Base-by-base conservation (phyloP, 2,888 invertebrate species). In the Steinernema scapterisci region DNA sequence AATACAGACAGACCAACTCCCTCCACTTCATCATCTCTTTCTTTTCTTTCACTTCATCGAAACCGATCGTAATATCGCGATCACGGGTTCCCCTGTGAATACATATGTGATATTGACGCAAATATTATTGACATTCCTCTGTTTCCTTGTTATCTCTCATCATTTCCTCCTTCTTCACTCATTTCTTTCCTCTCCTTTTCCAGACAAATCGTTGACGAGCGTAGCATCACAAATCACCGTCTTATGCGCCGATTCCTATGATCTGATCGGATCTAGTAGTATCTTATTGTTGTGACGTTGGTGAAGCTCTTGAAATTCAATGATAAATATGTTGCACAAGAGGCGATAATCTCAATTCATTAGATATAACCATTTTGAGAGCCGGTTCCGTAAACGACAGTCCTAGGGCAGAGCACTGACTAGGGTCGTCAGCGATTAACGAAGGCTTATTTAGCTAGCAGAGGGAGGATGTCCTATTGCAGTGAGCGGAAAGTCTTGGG, bases 51-150 rank as follows among this genome's bases (percentile, higher is more conserved):
- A 63, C 63, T 63, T 63, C 31, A 63, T 13, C 31, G 63, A 63
- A 63, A 63, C 63, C 19, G 63, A 63, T 63, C 63, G 63, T 13
- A 63, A 31, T 31, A 27, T 63, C 63, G 63, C 63, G 63, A 63
- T 63, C 63, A 63, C 63, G 63, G 63, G 63, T 63, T 25, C 63
- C 21, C 31, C 63, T 31, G 31, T 31, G 31, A 63, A 63, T 31
- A 54, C 6, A 54, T 2, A 25, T 25, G 16, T 63, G 31, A 63
- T 31, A 63, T 63, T 38, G 38, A 38, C 38, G 38, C 31, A 27
- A 9, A n/a, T 63, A 27, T 63, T 16, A 27, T 63, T 5, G 31
- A 63, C 21, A 63, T 63, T 63, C 63, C 63, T 63, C 16, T 27
- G 16, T 38, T 38, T 38, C 38, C 52, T 21, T 7, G 25, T 19